Evolutionary conservation across 1,140 invertebrate species (phyloP).

Genomic region (Drosophila ambigua): DNA sequence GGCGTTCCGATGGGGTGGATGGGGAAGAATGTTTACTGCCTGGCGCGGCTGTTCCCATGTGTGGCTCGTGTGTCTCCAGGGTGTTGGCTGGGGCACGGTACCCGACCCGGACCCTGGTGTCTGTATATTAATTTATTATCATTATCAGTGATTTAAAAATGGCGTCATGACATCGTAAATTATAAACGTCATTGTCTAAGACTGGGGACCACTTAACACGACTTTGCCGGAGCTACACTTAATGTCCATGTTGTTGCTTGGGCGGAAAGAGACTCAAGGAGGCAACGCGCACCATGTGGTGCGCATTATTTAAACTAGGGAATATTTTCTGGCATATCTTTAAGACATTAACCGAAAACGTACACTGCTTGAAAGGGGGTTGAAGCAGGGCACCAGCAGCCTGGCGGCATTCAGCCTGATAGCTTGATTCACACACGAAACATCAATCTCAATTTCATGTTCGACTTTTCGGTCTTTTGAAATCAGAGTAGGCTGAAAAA

Average conservation of each 20-base stretch:
- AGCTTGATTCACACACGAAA: too few relatives aligned
- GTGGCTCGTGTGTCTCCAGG: constrained; percentile 24
- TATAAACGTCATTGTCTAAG: constrained; percentile 69
- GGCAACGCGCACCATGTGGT: constrained; percentile 3
- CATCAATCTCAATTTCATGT: too few relatives aligned
- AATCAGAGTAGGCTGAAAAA: background rate
- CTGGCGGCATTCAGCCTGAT: too few relatives aligned
- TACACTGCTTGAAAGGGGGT: too few relatives aligned
- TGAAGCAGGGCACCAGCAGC: too few relatives aligned
- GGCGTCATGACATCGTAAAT: constrained; percentile 79
- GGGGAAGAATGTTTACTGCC: constrained; percentile 23
- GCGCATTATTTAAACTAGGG: constrained; percentile 18
- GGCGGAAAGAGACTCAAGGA: constrained; percentile 12
- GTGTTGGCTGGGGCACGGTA: background rate
- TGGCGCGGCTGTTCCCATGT: constrained; percentile 32
- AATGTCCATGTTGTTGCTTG: constrained; percentile 37
- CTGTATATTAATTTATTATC: constrained; percentile 82
- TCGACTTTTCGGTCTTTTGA: too few relatives aligned
- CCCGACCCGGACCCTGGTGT: constrained; percentile 31
- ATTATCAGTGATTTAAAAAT: constrained; percentile 83
- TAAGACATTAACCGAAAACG: too few relatives aligned
- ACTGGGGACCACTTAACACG: constrained; percentile 73
- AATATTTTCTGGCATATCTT: constrained; percentile 1
- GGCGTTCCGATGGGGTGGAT: background rate
- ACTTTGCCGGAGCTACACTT: constrained; percentile 16